Conservation (phyloP, 2,797 vertebrate genomes). For the Tokudaia muenninki region DNA sequence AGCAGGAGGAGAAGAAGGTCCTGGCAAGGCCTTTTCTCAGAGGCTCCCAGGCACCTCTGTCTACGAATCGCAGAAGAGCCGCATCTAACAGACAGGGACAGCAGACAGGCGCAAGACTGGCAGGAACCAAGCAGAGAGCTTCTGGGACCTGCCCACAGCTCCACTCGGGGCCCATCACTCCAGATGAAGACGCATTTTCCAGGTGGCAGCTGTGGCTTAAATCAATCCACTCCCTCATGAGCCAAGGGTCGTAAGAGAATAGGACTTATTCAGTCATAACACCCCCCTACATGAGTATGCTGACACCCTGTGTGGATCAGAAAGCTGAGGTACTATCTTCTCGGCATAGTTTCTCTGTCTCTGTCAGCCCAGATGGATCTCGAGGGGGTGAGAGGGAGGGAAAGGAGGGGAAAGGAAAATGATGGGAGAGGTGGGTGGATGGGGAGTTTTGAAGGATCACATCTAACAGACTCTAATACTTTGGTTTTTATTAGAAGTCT, state of each 20-base stretch:
- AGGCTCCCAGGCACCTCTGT: neutral
- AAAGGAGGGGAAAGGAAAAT: accelerated
- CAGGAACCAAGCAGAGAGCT: neutral
- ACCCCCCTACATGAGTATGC: accelerated
- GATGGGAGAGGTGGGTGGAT: accelerated
- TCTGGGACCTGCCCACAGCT: neutral
- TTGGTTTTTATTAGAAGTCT: neutral
- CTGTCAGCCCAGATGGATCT: neutral
- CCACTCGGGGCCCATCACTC: no score
- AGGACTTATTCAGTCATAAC: neutral
- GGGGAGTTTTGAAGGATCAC: neutral
- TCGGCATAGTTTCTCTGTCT: neutral
- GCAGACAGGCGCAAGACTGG: neutral
- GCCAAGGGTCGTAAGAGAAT: neutral
- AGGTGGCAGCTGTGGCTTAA: neutral
- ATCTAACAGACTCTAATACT: neutral
- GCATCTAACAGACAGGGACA: neutral
- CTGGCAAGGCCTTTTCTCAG: neutral
- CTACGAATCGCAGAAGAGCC: neutral
- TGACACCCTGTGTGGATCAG: neutral
- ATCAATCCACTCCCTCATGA: neutral
- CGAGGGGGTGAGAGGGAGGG: accelerated
- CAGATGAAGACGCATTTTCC: neutral
- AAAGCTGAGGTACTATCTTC: neutral
- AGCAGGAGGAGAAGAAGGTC: neutral